Base-by-base conservation (phyloP, 2,113 vertebrate species). In the Columba livia region DNA sequence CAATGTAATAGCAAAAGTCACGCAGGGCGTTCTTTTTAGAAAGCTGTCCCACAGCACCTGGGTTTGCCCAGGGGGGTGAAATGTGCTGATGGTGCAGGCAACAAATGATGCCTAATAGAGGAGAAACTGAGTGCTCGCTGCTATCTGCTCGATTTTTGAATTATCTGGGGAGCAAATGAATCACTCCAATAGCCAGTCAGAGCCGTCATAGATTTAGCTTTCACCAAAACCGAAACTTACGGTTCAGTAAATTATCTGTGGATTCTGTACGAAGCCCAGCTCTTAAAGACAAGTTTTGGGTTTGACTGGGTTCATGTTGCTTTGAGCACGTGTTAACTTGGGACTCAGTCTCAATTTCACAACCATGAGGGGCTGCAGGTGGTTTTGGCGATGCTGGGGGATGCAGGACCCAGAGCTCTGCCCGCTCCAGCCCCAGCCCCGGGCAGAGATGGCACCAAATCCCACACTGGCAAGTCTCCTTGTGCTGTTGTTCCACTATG, bases 191-290 rank as follows among this genome's bases (percentile, higher is more conserved):
- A 62, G 82, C 69, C 88, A 79, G 69, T 1, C 57, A 53, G 47
- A 79, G 58, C 57, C 56, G 61, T 61, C 81, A n/a, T 51, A 75
- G 82, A 87, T 40, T 90, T 69, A 92, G 90, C 92, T 96, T 94
- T 95, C 96, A 96, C 95, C 94, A 96, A 94, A 97, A 97, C 87
- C 10, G 94, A 96, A 97, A 97, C 73, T 9, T 47, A 10, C 3
- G 28, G 90, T 90, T 95, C 93, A 85, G 93, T 90, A 94, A 93
- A 50, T 9, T 61, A 24, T 32, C 81, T 42, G n/a, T 6, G 75
- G 50, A 34, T 62, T 72, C 86, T n/a, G 48, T 31, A 32, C 19
- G 4, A 12, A 79, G 29, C 21, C 58, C 51, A 34, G 54, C 77
- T 38, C 75, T 51, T 14, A 4, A 58, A 6, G 31, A 29, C 7